A percentile compares a stretch with the other conserved stretches of the same genome.
Evolutionary conservation across 2,113 vertebrate genomes (phyloP).

Genomic region (Pao palembangensis): DNA sequence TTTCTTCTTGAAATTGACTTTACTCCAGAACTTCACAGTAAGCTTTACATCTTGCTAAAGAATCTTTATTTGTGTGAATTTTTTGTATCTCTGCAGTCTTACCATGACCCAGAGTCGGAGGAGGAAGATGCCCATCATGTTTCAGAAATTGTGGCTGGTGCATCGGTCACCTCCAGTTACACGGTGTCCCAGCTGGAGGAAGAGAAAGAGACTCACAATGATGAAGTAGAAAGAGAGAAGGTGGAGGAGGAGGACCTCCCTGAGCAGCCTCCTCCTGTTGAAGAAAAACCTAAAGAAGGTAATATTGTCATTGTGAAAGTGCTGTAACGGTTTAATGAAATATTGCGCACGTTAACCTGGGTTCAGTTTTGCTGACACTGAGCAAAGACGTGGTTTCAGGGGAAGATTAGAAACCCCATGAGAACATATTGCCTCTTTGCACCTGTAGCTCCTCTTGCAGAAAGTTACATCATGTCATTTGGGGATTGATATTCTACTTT

Average conservation of each 20-base stretch:
- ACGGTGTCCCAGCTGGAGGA: slow-evolving; percentile 37
- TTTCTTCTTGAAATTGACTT: no score
- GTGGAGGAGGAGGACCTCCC: slow-evolving; percentile 76
- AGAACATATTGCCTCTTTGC: slow-evolving; percentile 40
- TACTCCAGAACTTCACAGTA: no score
- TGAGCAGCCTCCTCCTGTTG: slow-evolving; percentile 56
- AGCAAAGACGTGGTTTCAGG: slow-evolving; percentile 30
- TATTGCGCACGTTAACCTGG: neutral
- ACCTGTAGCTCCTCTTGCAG: slow-evolving; percentile 58
- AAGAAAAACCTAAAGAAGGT: slow-evolving; percentile 67
- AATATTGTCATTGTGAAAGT: neutral
- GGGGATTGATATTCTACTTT: slow-evolving; percentile 9
- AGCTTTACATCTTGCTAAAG: neutral
- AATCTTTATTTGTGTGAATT: neutral
- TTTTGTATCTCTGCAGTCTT: slow-evolving; percentile 45
- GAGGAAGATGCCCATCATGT: slow-evolving; percentile 78
- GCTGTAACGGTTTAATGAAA: neutral
- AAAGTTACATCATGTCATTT: slow-evolving; percentile 50
- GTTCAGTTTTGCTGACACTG: slow-evolving; percentile 21
- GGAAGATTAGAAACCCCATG: slow-evolving; percentile 36
- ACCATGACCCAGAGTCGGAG: slow-evolving; percentile 66
- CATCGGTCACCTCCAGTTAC: slow-evolving; percentile 28
- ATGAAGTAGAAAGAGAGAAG: slow-evolving; percentile 53
- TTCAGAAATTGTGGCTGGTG: slow-evolving; percentile 70
- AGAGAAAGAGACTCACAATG: slow-evolving; percentile 7